Evolutionary conservation across 2,797 vertebrate genomes (phyloP).

Genomic region (Molossus alvarezi): DNA sequence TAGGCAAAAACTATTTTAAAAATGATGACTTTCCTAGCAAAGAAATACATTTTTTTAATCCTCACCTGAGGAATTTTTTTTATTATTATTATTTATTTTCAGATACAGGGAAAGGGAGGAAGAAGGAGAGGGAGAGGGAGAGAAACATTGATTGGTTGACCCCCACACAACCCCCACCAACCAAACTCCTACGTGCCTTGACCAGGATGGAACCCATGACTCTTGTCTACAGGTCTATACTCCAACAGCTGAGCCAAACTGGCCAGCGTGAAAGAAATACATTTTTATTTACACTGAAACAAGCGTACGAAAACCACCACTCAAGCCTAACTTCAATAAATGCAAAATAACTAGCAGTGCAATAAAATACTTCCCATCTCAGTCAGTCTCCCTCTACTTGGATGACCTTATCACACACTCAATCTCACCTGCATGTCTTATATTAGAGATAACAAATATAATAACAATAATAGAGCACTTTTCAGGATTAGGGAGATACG

Average conservation of each 20-base stretch:
- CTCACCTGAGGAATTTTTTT: no score
- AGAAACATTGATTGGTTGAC: no score
- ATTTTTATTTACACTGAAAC: not conserved
- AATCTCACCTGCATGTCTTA: not conserved
- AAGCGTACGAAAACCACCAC: not conserved
- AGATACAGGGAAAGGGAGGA: no score
- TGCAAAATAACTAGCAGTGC: not conserved
- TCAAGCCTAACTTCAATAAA: slow-evolving; percentile 5
- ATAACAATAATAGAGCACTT: not conserved
- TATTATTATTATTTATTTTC: no score
- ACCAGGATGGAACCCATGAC: no score
- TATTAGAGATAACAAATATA: not conserved
- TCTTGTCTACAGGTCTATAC: no score
- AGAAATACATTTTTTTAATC: slow-evolving; percentile 23
- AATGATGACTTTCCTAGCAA: slow-evolving; percentile 25
- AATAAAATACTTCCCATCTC: not conserved
- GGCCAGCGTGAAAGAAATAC: not conserved
- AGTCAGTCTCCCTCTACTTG: not conserved
- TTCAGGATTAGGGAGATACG: not conserved
- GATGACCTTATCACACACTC: not conserved
- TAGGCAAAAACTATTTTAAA: not conserved
- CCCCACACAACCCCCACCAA: no score
- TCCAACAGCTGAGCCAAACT: no score
- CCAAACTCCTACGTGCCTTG: no score
- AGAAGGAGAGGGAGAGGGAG: no score